Evolutionary conservation across 2,113 vertebrate species (phyloP), one percentile per base, ranked within the genome.

Genomic region (Pongo abelii): DNA sequence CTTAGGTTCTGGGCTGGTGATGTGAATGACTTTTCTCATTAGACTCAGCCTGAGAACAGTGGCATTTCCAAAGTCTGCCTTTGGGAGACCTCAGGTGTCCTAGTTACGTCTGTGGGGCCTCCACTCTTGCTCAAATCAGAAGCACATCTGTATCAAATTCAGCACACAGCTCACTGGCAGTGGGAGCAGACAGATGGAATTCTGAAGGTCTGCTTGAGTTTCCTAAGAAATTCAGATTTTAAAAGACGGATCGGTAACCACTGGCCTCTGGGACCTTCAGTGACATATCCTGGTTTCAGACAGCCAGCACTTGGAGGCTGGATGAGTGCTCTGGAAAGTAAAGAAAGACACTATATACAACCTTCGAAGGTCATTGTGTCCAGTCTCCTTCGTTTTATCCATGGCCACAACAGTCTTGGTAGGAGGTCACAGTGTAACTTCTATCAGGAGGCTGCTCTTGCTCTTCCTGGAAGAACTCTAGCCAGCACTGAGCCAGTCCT

Each of bases 251-350:
- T 61, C 32, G 61, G 40, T 84, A 81, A 75, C 40, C 35, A 30
- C 32, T 83, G 59, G 55, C 79, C 3, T 0, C 46, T 9, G 20
- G 50, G 50, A 78, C 30, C 13, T 84, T 87, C 14, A 2, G 2
- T 30, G 79, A 43, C 38, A 57, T 95, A 78, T 91, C 14, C 30
- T 93, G 27, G 6, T 87, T 92, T 88, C 25, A 95, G 9, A 84
- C 6, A 46, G 14, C 20, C 89, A n/a, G 89, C 57, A 69, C 30
- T 57, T 69, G 83, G 74, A 52, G 86, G 18, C 38, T 5, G 13
- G 1, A 2, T 50, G 20, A 17, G 6, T 18, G 3, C 27, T 84
- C 67, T 78, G 8, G 16, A 38, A 95, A 69, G 17, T 38, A 40
- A 55, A 83, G 30, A 50, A 77, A 80, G 35, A 25, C 13, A 59